A percentile compares a stretch with the other conserved stretches of the same genome.
Evolutionary conservation across 2,113 vertebrate species (phyloP).

Genomic region (Nycticebus coucang): DNA sequence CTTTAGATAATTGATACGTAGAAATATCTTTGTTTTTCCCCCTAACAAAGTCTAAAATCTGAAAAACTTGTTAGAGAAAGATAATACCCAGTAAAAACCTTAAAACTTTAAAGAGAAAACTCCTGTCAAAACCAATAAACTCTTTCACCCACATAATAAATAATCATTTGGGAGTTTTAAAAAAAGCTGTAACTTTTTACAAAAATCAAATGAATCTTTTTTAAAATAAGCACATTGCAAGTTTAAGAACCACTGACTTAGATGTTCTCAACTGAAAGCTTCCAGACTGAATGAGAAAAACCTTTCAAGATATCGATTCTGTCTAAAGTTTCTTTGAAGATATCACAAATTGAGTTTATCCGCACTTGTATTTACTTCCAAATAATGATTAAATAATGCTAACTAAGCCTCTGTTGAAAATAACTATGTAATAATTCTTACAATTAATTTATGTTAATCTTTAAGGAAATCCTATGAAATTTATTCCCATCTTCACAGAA

Average conservation of each 20-base stretch:
- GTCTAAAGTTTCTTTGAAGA: not conserved
- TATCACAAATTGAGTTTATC: not conserved
- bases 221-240: not conserved
- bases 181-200: not conserved
- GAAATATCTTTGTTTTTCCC: not conserved
- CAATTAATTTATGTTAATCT: not conserved
- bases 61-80: not conserved
- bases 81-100: not conserved
- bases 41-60: not conserved
- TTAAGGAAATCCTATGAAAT: not conserved
- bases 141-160: not conserved
- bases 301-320: accelerated
- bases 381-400: not conserved
- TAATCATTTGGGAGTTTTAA: not conserved
- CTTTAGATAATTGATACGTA: not conserved
- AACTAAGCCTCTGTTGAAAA: not conserved
- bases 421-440: not conserved
- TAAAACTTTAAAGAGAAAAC: not conserved
- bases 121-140: not conserved
- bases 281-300: not conserved
- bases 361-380: not conserved
- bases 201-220: not conserved
- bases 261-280: not conserved
- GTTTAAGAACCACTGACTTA: not conserved
- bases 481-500: not conserved